A percentile compares a stretch with the other conserved stretches of the same genome.
phyloP scores from a whole-genome alignment of 30 jellyfish, hydroid and myxozoan genomes.

The Hydractinia echinata region DNA sequence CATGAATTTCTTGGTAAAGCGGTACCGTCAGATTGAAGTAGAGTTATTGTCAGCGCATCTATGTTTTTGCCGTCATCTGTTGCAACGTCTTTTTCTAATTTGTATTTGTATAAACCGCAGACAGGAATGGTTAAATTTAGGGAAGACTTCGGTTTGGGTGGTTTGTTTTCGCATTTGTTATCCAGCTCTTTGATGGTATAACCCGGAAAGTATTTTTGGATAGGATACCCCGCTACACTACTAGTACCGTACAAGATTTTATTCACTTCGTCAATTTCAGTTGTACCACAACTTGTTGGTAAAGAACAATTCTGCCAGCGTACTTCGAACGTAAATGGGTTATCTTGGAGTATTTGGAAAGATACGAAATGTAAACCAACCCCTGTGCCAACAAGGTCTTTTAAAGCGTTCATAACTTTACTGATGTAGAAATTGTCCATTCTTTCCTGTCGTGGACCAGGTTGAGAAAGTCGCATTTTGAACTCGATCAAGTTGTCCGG shows the following conservation, averaged over 20 bases:
- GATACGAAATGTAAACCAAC: constrained; percentile 29
- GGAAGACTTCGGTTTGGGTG: constrained; percentile 40
- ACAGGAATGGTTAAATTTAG: constrained; percentile 45
- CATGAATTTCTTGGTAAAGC: constrained; percentile 65
- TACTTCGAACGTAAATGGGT: constrained; percentile 15
- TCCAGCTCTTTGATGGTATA: neutral
- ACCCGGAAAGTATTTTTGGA: constrained; percentile 12
- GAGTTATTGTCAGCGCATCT: constrained; percentile 30
- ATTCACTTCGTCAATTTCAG: constrained; percentile 16
- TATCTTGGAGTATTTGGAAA: neutral
- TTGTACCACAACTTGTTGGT: constrained; percentile 15
- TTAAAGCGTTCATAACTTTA: constrained; percentile 16
- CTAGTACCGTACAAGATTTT: neutral
- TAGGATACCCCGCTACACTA: neutral
- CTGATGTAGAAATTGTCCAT: constrained; percentile 36
- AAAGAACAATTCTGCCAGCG: constrained; percentile 34
- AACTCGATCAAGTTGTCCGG: no score
- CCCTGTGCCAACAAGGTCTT: constrained; percentile 18
- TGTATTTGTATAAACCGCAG: constrained; percentile 62
- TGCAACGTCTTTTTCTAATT: constrained; percentile 51
- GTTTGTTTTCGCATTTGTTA: constrained; percentile 28
- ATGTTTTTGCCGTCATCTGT: constrained; percentile 47
- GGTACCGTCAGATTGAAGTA: constrained; percentile 42
- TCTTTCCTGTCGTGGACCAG: no score
- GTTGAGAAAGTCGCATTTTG: no score